Percentiles rank a stretch among this genome's conserved stretches.
phyloP scores from a whole-genome alignment of 2,113 vertebrate genomes.

The Dicerorhinus sumatrensis region DNA sequence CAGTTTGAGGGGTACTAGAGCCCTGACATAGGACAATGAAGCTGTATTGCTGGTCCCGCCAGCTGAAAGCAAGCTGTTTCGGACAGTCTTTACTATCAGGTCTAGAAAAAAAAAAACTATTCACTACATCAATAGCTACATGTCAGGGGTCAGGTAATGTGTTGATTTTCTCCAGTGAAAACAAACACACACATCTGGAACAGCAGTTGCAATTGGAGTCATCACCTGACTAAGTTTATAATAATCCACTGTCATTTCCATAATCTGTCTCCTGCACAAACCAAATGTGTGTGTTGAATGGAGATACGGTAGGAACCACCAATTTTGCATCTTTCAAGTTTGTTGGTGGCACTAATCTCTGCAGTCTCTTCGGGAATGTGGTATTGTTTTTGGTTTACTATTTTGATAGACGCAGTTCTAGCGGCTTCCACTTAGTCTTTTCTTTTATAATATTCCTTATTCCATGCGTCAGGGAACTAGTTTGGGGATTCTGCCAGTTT shows the following conservation, averaged over 20 bases:
- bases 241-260: background rate
- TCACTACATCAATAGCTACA: background rate
- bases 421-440: background rate
- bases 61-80: background rate
- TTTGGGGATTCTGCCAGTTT: background rate
- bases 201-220: background rate
- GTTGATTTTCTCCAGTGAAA: background rate
- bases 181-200: background rate
- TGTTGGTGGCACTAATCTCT: background rate
- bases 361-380: background rate
- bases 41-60: background rate
- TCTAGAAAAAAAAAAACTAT: background rate
- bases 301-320: background rate
- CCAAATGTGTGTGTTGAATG: background rate
- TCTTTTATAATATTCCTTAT: background rate
- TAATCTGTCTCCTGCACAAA: background rate
- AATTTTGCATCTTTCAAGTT: background rate
- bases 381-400: background rate
- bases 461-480: background rate
- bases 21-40: background rate
- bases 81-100: background rate
- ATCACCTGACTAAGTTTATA: background rate
- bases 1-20: no score
- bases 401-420: background rate
- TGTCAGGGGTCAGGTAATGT: background rate